Evolutionary conservation across 1,140 invertebrate species (phyloP), one percentile per base, ranked within the genome.

Genomic region (Epicauta chinensis): DNA sequence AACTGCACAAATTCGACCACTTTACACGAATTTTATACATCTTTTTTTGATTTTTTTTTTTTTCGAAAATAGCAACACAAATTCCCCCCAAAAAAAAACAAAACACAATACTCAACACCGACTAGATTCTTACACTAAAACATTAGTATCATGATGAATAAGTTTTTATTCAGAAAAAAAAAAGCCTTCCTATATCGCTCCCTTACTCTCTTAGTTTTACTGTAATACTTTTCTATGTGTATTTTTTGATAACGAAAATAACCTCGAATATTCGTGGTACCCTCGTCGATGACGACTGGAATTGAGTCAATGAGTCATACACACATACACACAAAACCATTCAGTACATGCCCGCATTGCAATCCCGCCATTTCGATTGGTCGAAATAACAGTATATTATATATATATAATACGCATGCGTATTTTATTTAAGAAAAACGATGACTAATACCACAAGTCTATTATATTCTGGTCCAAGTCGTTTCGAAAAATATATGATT

Each of bases 271-370:
- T 49, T 45, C 46, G 39, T 23, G 23, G 23, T 41, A 40, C 35
- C 50, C 46, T 38, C 30, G 36, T 40, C 41, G 48, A 51, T 45
- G 42, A 55, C 39, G 30, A 50, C 50, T 47, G 42, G 45, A 44
- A 51, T 44, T 51, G 46, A 55, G 47, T 55, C 47, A 51, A 52
- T 51, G 50, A 44, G 39, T 45, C 43, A 37, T 41, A 34, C 35
- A 41, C 39, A 13, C 14, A 16, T 39, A 15, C 40, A 56, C 31
- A 49, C 44, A 48, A 57, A n/a, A 49, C 51, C 51, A 57, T 53
- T 57, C 51, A 53, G 35, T 44, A 44, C 50, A 53, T 53, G 50
- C 55, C 50, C 45, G 45, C 50, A 57, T 53, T 53, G 51, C 51
- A 43, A 56, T 56, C 37, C 39, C 43, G 46, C 38, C 16, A 45